A percentile compares a stretch with the other conserved stretches of the same genome.
These are phyloP conservation scores for Anoplolepis gracilipes DNA, from an alignment of 1,140 invertebrate genomes.

Conservation along the genomic window DNA sequence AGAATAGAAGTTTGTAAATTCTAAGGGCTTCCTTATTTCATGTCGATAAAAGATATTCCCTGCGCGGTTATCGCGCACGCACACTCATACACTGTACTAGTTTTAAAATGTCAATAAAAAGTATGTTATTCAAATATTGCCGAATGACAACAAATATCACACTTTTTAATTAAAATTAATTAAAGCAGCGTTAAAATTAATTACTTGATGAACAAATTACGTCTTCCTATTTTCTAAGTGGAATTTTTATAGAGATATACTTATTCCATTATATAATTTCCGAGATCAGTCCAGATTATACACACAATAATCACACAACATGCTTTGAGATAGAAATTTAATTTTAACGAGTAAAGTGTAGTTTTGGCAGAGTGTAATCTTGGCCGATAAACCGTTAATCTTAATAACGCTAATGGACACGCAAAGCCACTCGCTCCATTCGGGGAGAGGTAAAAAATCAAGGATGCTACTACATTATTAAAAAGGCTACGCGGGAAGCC, in stretches of 20 bases:
- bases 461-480: neutral
- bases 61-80: neutral
- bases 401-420: constrained; percentile 67
- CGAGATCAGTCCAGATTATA: too few relatives aligned
- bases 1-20: constrained; percentile 3
- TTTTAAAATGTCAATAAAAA: neutral
- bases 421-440: neutral
- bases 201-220: neutral
- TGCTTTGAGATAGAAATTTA: constrained; percentile 29
- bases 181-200: neutral
- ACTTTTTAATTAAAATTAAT: neutral
- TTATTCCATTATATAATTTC: constrained; percentile 15
- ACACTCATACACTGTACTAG: neutral
- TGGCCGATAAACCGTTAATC: neutral
- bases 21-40: neutral
- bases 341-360: constrained; percentile 50
- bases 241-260: neutral
- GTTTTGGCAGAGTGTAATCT: constrained; percentile 1
- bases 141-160: neutral
- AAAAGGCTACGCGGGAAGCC: neutral
- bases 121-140: neutral
- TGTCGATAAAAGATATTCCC: neutral
- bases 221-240: neutral
- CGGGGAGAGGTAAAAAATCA: constrained; percentile 36
- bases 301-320: too few relatives aligned